Base-by-base conservation (phyloP, 2,113 vertebrate species). In the Heliornis fulica region DNA sequence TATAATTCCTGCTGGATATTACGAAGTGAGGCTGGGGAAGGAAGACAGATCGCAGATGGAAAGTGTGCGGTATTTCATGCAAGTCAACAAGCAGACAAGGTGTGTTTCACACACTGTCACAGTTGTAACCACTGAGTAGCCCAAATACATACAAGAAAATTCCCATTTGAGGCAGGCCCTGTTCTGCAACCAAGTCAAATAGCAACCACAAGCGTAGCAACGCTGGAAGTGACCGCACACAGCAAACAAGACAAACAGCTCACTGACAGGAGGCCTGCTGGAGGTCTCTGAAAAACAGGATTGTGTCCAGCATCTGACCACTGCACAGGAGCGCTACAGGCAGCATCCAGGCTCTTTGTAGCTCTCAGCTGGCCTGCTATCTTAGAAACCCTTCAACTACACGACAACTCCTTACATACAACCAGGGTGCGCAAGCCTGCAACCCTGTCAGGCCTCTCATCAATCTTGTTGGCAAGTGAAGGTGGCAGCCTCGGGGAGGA, bases 191-290 rank as follows among this genome's bases (percentile, higher is more conserved):
- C 34, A 86, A 82, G 43, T 8, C 63, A 75, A 84, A 84, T 1
- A 78, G 70, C 56, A 84, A 51, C 19, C 36, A 79, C 46, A 20
- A 89, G 81, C 12, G 25, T 23, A 87, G 92, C 0, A 1, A 41
- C 0, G 1, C 64, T 48, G 31, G 25, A 51, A 51, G 25, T 28
- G 26, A 26, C 69, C 45, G 31, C 40, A 82, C 53, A 31, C 28
- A 87, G 87, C 61, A 70, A 87, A 79, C 40, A 17, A 86, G 59
- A 88, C 25, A 93, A 83, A 66, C 36, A 50, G 78, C 66, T 50
- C 28, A 57, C 57, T 92, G 69, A 97, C n/a, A 96, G 57, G 84
- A 96, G 51, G 31, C 79, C 89, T 57, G 85, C 66, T 69, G 87
- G 13, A 64, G 29, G 32, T 69, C 8, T 69, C 40, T 93, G 84